A percentile compares a stretch with the other conserved stretches of the same genome.
Conservation (phyloP, 2,888 invertebrate species). For the Ectropis crepuscularia region DNA sequence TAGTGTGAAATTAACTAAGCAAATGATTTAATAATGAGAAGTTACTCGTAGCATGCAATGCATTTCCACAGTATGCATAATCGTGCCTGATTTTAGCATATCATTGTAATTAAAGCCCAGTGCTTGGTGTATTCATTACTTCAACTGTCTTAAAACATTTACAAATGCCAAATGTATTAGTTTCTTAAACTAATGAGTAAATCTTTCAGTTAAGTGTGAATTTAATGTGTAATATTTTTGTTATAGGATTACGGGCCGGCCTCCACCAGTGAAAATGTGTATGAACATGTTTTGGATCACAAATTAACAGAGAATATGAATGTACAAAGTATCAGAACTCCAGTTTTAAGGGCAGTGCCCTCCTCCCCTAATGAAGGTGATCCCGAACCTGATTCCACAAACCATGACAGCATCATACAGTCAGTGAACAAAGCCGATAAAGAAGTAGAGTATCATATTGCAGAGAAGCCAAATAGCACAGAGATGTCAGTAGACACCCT, state of each 20-base stretch:
- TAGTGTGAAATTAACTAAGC: conserved; percentile 10
- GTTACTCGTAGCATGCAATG: background rate
- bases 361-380: conserved; percentile 69
- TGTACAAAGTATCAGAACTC: conserved; percentile 76
- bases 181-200: conserved; percentile 21
- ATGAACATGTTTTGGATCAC: conserved; percentile 77
- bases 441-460: conserved; percentile 75
- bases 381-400: conserved; percentile 79
- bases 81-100: conserved; percentile 14
- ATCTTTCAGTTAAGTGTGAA: conserved; percentile 2
- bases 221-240: conserved; percentile 50
- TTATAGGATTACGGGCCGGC: conserved; percentile 83
- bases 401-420: conserved; percentile 77
- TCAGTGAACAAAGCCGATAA: conserved; percentile 70
- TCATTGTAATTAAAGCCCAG: conserved; percentile 12
- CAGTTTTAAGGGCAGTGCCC: conserved; percentile 74
- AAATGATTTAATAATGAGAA: background rate
- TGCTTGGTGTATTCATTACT: conserved; percentile 14
- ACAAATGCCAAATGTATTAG: conserved; percentile 5
- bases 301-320: conserved; percentile 80
- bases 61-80: background rate
- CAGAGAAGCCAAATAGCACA: conserved; percentile 68
- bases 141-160: conserved; percentile 26
- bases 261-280: conserved; percentile 82
- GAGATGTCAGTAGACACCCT: conserved; percentile 76